Evolutionary conservation across 2,888 invertebrate genomes (phyloP), one percentile per base, ranked within the genome.

Genomic region (Mallateleia sp.): DNA sequence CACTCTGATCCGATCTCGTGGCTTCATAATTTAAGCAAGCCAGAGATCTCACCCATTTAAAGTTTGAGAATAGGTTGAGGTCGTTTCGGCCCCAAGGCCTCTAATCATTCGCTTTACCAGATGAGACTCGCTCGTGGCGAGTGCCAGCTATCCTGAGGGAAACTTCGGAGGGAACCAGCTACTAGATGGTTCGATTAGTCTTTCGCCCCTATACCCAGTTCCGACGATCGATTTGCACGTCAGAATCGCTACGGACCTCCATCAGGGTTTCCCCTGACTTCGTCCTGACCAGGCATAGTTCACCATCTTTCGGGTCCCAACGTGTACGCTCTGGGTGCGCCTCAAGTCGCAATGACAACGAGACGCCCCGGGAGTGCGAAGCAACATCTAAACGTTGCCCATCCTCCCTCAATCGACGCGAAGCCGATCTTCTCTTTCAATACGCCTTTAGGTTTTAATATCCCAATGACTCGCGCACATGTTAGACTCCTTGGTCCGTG

Each of bases 201-300:
- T 89, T 89, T 89, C 87, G 84, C 89, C 87, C 85, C 85, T 87
- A 97, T 97, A 96, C 96, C 96, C 96, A 97, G 96, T 96, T 97
- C 96, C 95, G 96, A 97, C 96, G 97, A 97, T 97, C 97, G 97
- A 97, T 97, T 97, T 97, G 97, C 97, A 97, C 97, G 96, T 97
- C 97, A 97, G 97, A 97, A 96, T 96, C 96, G 96, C 96, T 97
- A 95, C 96, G 96, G 96, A 96, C 97, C 96, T 97, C 97, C 97
- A 97, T 96, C 96, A 96, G 95, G 96, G 96, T 96, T 96, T 96
- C 96, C 96, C 96, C 96, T 96, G 96, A 95, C 96, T 97, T 97
- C 96, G 95, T 96, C 96, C 97, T 96, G 96, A 96, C 96, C 96
- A 96, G 96, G 96, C 96, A 97, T 96, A 96, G 96, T 96, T 97